phyloP scores from a whole-genome alignment of 1,140 invertebrate species.

The Drosophila mayri region DNA sequence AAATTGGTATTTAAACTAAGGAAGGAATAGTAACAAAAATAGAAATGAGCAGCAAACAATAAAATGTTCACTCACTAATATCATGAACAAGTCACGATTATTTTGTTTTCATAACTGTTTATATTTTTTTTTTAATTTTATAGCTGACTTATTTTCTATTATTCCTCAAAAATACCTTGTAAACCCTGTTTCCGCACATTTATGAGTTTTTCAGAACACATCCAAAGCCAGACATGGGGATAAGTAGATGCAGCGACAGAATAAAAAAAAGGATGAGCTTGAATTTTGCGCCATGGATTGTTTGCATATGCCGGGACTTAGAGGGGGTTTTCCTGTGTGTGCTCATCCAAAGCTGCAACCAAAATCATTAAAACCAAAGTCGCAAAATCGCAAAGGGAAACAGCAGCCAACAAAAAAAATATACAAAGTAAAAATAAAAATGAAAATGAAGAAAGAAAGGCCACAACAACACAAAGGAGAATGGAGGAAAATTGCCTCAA shows the following conservation, averaged over 20 bases:
- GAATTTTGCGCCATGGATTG: slow-evolving; percentile 22
- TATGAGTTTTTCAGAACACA: slow-evolving; percentile 23
- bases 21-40: background rate
- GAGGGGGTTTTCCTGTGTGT: slow-evolving; percentile 9
- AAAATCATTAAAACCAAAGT: slow-evolving; percentile 77
- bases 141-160: background rate
- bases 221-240: background rate
- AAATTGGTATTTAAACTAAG: too few relatives aligned
- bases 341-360: slow-evolving; percentile 64
- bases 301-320: slow-evolving; percentile 37
- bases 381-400: slow-evolving; percentile 33
- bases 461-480: slow-evolving; percentile 22
- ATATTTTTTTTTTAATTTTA: too few relatives aligned
- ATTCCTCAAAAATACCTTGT: background rate
- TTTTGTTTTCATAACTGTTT: background rate
- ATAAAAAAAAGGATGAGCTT: background rate
- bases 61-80: background rate
- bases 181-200: background rate
- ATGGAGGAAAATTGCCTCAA: slow-evolving; percentile 1
- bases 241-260: slow-evolving; percentile 30
- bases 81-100: fast-evolving
- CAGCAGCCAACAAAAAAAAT: slow-evolving; percentile 22
- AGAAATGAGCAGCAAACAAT: background rate
- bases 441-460: slow-evolving; percentile 40
- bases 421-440: slow-evolving; percentile 51